Evolutionary conservation across 2,797 vertebrate genomes (phyloP), one percentile per base, ranked within the genome.

Genomic region (Lepilemur ruficaudatus): DNA sequence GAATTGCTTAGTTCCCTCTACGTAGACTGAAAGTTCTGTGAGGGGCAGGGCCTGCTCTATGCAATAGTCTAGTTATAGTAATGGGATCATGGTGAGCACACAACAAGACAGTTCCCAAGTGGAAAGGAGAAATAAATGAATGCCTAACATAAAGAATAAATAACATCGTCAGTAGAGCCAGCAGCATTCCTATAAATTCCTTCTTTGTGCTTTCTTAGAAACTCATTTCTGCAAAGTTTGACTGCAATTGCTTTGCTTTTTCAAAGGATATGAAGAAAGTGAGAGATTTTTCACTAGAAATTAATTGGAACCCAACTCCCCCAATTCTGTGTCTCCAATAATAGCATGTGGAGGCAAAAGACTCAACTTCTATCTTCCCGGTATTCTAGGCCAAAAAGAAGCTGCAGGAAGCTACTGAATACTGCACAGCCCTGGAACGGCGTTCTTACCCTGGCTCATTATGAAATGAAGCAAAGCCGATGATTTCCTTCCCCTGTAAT

Each of bases 81-180:
- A 76, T 0, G 30, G 38, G 59, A 41, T 41, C 69, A 0, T 20
- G 20, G 30, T 17, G 23, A 46, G 13, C 38, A 69, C 3, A 46
- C 20, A 72, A 30, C 17, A 72, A 23, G 67, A 85, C 0, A n/a
- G 20, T 15, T 94, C 20, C 59, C 75, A 5, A 73, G 32, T 43
- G 48, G 61, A 76, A 38, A 13, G 30, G 69, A 91, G 67, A 89
- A 79, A 63, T 28, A n/a, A 88, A 41, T 14, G 38, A 65, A 87
- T 41, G 32, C 20, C 32, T 57, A 61, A 57, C 22, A 65, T 92
- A 32, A 38, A 28, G 38, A 70, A 65, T 35, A 69, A 80, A 75
- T 6, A 73, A 1, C 2, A 10, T 0, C 0, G 8, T 48, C 59
- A 3, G 22, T 0, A 72, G 23, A 76, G 67, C 28, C 73, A n/a